Conservation (phyloP, 2,797 vertebrate genomes). For the Scarus forsteni region DNA sequence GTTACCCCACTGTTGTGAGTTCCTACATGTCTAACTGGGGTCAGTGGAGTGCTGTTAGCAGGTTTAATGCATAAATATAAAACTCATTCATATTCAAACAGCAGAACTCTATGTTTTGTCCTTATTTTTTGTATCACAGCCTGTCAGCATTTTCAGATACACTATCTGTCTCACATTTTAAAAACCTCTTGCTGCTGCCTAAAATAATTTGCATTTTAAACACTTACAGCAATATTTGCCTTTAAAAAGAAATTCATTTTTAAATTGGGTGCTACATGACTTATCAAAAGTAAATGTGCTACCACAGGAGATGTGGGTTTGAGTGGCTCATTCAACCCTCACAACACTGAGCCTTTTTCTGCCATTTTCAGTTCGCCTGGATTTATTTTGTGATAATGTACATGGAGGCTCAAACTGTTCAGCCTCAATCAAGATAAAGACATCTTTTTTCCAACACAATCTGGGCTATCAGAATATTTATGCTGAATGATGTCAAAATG, state of each 20-base stretch:
- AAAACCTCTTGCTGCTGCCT: conserved; percentile 26
- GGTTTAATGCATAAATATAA: conserved; percentile 20
- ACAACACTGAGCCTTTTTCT: too few species aligned
- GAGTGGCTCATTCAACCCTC: too few species aligned
- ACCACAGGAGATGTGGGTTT: too few species aligned
- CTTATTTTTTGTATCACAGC: conserved; percentile 5
- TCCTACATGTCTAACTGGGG: background rate
- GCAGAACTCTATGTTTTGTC: conserved; percentile 17
- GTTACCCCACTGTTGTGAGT: conserved; percentile 20
- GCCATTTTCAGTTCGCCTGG: too few species aligned
- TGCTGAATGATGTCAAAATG: too few species aligned
- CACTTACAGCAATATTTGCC: background rate
- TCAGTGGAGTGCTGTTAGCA: conserved; percentile 19
- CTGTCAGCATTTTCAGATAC: background rate
- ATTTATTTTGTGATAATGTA: too few species aligned
- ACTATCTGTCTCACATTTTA: conserved; percentile 20
- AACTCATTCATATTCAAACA: conserved; percentile 42
- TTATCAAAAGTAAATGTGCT: too few species aligned
- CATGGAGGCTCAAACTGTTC: too few species aligned
- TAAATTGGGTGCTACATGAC: too few species aligned
- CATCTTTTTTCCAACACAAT: too few species aligned
- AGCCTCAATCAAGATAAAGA: too few species aligned
- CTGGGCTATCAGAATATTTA: too few species aligned
- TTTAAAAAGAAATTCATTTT: background rate
- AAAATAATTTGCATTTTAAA: conserved; percentile 8